These are phyloP conservation scores for Pipistrellus pygmaeus DNA, from an alignment of 2,797 vertebrate species.

Conservation along the genomic window DNA sequence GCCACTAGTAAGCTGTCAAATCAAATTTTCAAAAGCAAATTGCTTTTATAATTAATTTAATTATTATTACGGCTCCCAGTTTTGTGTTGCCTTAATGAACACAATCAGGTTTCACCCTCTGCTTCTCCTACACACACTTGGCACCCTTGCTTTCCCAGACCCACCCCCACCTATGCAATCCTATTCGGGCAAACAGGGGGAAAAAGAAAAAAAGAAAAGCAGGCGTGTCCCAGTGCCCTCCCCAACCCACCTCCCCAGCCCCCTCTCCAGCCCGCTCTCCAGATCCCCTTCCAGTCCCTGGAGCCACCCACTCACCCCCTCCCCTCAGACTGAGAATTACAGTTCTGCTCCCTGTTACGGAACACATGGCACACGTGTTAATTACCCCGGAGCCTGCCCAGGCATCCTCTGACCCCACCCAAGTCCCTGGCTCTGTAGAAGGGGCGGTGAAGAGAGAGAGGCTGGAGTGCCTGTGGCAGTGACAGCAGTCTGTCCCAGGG, in stretches of 20 bases:
- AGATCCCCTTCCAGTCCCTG: background rate
- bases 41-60: constrained; percentile 88
- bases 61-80: constrained; percentile 83
- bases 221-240: background rate
- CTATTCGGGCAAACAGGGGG: background rate
- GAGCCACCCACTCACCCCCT: constrained; percentile 15
- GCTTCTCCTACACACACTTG: constrained; percentile 17
- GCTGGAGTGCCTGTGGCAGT: constrained; percentile 59
- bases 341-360: constrained; percentile 69
- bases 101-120: constrained; percentile 82
- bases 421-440: constrained; percentile 11
- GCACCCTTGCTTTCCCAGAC: constrained; percentile 9
- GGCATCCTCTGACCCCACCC: background rate
- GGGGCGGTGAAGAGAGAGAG: constrained; percentile 15
- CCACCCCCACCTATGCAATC: constrained; percentile 10
- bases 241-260: constrained; percentile 58
- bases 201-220: background rate
- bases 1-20: constrained; percentile 81
- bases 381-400: constrained; percentile 75
- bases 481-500: constrained; percentile 83
- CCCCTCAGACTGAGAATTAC: constrained; percentile 77
- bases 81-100: constrained; percentile 85
- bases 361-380: constrained; percentile 78
- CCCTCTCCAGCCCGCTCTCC: background rate
- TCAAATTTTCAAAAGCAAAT: constrained; percentile 84